These are phyloP conservation scores for Lagodon rhomboides DNA, from an alignment of 2,797 vertebrate species.

Conservation along the genomic window DNA sequence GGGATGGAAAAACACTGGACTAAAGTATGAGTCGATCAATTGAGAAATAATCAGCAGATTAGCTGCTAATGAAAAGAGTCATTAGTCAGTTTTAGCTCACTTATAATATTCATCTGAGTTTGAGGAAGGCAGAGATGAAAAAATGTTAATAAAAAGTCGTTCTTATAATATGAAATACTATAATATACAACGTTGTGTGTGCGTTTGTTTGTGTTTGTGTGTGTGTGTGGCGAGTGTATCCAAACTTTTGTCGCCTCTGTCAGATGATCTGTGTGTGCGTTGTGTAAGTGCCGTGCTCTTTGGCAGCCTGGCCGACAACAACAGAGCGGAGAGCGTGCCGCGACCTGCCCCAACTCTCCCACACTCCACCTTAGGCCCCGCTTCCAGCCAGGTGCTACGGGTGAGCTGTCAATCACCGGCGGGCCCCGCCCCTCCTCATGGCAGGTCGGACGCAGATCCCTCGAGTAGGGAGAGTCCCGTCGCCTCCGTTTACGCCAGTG, in stretches of 20 bases:
- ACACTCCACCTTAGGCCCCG: constrained; percentile 59
- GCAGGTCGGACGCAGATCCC: constrained; percentile 4
- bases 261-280: constrained; percentile 12
- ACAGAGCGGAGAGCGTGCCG: constrained; percentile 64
- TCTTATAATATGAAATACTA: background rate
- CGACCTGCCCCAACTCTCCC: constrained; percentile 70
- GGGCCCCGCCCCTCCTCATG: background rate
- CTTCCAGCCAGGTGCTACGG: constrained; percentile 69
- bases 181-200: background rate
- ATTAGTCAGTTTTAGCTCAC: background rate
- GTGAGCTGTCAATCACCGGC: constrained; percentile 61
- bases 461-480: no score
- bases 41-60: no score
- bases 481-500: no score
- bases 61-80: no score
- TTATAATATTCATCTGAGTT: no score
- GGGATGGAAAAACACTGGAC: no score
- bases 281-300: constrained; percentile 54
- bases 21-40: no score
- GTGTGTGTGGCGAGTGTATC: constrained; percentile 35
- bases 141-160: background rate
- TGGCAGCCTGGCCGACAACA: constrained; percentile 64
- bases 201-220: background rate
- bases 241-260: constrained; percentile 35
- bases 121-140: no score